A percentile compares a stretch with the other conserved stretches of the same genome.
Evolutionary conservation across 1,140 invertebrate species (phyloP).

Genomic region (Eumeta japonica): DNA sequence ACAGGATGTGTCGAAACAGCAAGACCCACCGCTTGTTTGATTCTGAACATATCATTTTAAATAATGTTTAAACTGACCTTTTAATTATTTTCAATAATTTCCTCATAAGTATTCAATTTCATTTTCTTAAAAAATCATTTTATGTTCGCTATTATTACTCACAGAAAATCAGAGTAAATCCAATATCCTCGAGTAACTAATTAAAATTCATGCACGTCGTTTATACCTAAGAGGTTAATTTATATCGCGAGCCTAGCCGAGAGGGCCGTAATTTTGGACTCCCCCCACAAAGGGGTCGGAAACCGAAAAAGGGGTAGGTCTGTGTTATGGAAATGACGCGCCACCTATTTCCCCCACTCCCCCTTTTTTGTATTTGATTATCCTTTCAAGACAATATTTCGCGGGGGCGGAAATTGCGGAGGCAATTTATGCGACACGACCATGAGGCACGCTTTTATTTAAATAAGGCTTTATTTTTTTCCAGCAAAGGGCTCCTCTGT

Average conservation of each 20-base stretch:
- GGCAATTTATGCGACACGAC: conserved; percentile 55
- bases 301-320: conserved; percentile 38
- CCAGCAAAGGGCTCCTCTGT: conserved; percentile 32
- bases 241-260: background rate
- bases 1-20: too few relatives aligned
- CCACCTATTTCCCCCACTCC: conserved; percentile 54
- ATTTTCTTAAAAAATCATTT: too few relatives aligned
- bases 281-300: conserved; percentile 44
- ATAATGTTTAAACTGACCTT: too few relatives aligned
- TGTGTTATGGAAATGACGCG: conserved; percentile 53
- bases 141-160: too few relatives aligned
- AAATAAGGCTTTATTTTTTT: conserved; percentile 48
- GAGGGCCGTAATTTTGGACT: conserved; percentile 20
- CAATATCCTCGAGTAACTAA: too few relatives aligned
- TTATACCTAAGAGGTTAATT: background rate
- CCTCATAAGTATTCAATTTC: too few relatives aligned
- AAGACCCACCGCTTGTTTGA: too few relatives aligned
- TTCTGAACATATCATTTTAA: too few relatives aligned
- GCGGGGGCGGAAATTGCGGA: conserved; percentile 53
- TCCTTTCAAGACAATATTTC: conserved; percentile 58
- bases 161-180: too few relatives aligned
- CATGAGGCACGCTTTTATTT: conserved; percentile 44
- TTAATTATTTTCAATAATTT: too few relatives aligned
- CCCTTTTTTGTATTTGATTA: conserved; percentile 58
- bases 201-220: too few relatives aligned